phyloP scores from a whole-genome alignment of 1,140 invertebrate species.

The Ganaspis sp. region DNA sequence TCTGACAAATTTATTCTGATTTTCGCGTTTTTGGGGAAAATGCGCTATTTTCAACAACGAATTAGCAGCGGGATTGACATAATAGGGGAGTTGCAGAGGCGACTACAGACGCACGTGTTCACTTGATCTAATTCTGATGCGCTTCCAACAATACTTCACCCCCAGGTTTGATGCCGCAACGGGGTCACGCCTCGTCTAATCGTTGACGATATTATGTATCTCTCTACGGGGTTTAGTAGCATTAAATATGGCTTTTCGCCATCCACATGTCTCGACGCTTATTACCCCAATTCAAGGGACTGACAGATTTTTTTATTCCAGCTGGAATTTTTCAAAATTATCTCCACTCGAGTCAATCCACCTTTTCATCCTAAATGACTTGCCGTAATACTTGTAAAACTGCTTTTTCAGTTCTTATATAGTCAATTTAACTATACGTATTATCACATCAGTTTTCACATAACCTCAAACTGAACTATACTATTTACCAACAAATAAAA shows the following conservation, averaged over 20 bases:
- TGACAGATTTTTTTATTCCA: neutral
- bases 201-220: constrained; percentile 55
- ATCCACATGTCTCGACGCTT: constrained; percentile 50
- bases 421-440: no score
- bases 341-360: neutral
- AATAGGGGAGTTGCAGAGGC: neutral
- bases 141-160: constrained; percentile 60
- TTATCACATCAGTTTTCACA: no score
- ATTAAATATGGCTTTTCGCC: constrained; percentile 51
- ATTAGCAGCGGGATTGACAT: constrained; percentile 25
- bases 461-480: no score
- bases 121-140: constrained; percentile 67
- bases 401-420: neutral
- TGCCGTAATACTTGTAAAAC: no score
- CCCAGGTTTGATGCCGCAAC: constrained; percentile 56
- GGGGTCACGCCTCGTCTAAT: constrained; percentile 60
- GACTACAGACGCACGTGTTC: constrained; percentile 63
- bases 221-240: constrained; percentile 54
- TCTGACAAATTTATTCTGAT: constrained; percentile 15
- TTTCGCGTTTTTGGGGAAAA: constrained; percentile 24
- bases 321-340: neutral
- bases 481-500: no score
- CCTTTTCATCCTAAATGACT: neutral
- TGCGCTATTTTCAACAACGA: neutral
- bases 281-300: constrained; percentile 44